These are phyloP conservation scores for Mastacembelus armatus DNA, from an alignment of 2,797 vertebrate genomes.

Conservation along the genomic window DNA sequence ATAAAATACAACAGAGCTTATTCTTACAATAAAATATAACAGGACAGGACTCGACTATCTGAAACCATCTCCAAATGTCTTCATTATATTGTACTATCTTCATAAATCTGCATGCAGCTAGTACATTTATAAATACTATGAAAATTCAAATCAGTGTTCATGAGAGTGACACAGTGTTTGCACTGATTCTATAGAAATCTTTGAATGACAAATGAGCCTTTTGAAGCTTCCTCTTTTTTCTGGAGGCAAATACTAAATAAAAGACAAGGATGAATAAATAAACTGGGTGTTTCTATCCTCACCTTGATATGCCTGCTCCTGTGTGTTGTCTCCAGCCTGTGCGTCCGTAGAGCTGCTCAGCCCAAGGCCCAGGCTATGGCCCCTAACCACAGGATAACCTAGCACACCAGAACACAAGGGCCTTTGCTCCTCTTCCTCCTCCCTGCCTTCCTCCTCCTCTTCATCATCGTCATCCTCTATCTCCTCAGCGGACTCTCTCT, in stretches of 20 bases:
- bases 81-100: no score
- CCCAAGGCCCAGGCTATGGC: slow-evolving; percentile 81
- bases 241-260: slow-evolving; percentile 5
- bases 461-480: slow-evolving; percentile 54
- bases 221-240: background rate
- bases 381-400: slow-evolving; percentile 86
- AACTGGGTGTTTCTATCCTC: background rate
- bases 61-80: no score
- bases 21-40: no score
- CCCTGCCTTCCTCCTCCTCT: slow-evolving; percentile 74
- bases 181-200: no score
- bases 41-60: no score
- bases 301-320: slow-evolving; percentile 89
- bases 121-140: no score
- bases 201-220: no score
- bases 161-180: no score
- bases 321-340: slow-evolving; percentile 75
- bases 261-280: background rate
- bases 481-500: slow-evolving; percentile 72
- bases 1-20: no score
- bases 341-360: slow-evolving; percentile 77
- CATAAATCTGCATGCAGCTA: no score
- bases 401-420: slow-evolving; percentile 87
- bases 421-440: slow-evolving; percentile 90
- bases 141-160: no score